Evolutionary conservation across 2,113 vertebrate genomes (phyloP).

Genomic region (Megaceryle torquata): DNA sequence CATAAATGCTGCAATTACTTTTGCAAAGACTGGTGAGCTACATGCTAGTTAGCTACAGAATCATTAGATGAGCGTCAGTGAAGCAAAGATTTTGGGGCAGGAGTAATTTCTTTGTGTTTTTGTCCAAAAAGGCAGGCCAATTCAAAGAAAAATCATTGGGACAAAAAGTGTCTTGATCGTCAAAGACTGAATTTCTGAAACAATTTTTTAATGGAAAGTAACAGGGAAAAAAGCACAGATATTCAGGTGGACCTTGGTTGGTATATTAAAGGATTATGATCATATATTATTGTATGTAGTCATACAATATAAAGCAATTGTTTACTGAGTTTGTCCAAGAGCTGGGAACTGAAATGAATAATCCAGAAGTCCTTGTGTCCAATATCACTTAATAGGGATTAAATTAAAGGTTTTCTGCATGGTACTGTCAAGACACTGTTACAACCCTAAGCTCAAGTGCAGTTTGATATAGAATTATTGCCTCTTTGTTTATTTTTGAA

Average conservation of each 20-base stretch:
- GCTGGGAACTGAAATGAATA: background rate
- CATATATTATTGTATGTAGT: background rate
- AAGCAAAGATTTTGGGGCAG: background rate
- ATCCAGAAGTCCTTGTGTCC: background rate
- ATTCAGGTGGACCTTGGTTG: background rate
- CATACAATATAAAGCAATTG: background rate
- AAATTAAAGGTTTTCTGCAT: background rate
- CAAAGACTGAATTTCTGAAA: background rate
- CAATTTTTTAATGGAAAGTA: background rate
- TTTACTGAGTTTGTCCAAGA: background rate
- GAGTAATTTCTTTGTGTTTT: background rate
- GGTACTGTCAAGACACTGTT: background rate
- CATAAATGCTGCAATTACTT: background rate
- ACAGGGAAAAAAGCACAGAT: background rate
- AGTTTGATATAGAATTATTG: background rate
- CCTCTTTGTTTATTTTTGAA: background rate
- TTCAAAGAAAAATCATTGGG: background rate
- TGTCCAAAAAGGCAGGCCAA: background rate
- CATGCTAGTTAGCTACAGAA: background rate
- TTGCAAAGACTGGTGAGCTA: background rate
- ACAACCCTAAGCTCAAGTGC: background rate
- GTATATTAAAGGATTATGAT: background rate
- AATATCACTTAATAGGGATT: background rate
- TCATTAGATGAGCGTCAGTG: background rate
- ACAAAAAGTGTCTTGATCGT: background rate